These are phyloP conservation scores for Pachypanchax playfairii DNA, from an alignment of 2,113 vertebrate genomes.

Conservation along the genomic window DNA sequence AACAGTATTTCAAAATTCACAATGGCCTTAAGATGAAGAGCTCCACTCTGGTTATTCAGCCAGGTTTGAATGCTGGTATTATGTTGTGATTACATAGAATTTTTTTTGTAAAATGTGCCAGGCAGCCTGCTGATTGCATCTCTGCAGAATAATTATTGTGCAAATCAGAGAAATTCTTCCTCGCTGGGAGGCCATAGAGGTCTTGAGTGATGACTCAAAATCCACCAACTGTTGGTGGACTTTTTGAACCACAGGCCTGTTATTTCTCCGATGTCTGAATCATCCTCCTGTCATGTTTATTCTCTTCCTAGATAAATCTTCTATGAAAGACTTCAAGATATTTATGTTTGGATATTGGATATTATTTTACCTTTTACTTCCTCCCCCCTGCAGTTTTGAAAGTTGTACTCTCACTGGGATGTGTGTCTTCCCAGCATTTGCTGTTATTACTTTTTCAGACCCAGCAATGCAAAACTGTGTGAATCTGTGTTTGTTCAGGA, in stretches of 20 bases:
- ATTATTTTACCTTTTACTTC: not conserved
- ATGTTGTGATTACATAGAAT: conserved; percentile 16
- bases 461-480: not conserved
- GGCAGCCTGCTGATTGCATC: conserved; percentile 30
- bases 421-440: conserved; percentile 6
- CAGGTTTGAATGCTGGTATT: conserved; percentile 3
- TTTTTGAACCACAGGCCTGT: conserved; percentile 24
- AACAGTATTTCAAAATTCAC: too few relatives aligned
- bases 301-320: conserved; percentile 3
- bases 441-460: not conserved
- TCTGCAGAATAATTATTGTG: conserved; percentile 27
- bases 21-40: too few relatives aligned
- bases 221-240: conserved; percentile 24
- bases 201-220: conserved; percentile 39
- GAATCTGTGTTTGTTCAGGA: not conserved
- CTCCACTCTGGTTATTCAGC: conserved; percentile 14
- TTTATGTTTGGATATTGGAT: conserved; percentile 29
- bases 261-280: conserved; percentile 30
- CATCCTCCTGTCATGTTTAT: conserved; percentile 43
- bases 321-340: conserved; percentile 25
- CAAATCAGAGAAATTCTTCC: conserved; percentile 14
- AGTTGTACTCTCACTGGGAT: not conserved
- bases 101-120: conserved; percentile 25
- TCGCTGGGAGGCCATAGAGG: not conserved
- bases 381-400: not conserved